Conservation (phyloP, 92 coral and sea anemone genomes). For the Porites rus region DNA sequence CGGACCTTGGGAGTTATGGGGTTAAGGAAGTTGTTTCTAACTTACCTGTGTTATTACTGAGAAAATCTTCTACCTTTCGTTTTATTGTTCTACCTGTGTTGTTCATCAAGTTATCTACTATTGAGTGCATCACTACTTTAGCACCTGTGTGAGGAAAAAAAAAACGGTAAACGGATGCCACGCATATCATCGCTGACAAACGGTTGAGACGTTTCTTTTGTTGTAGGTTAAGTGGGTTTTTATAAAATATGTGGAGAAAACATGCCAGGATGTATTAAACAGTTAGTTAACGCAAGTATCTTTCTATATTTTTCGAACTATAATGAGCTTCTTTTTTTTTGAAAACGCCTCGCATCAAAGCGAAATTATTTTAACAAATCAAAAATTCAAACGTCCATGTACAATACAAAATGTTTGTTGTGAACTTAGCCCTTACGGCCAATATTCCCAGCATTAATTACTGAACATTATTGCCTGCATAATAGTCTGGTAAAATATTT, state of each 20-base stretch:
- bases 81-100: slow-evolving; percentile 56
- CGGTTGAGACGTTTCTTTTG: too few species aligned
- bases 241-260: too few species aligned
- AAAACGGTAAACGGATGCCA: background rate
- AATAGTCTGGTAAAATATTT: slow-evolving; percentile 13
- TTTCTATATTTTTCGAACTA: too few species aligned
- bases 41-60: slow-evolving; percentile 33
- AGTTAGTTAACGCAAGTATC: too few species aligned
- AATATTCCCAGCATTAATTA: background rate
- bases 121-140: slow-evolving; percentile 89
- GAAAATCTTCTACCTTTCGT: slow-evolving; percentile 46
- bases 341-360: too few species aligned
- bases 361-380: too few species aligned
- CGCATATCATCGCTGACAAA: too few species aligned
- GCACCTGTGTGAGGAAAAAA: slow-evolving; percentile 63
- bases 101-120: slow-evolving; percentile 61
- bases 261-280: too few species aligned
- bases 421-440: background rate
- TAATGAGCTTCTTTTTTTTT: too few species aligned
- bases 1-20: too few species aligned
- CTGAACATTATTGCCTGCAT: slow-evolving; percentile 35
- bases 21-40: background rate
- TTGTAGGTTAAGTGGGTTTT: too few species aligned
- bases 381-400: too few species aligned
- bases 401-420: background rate